Base-by-base conservation (phyloP, 37 sponge, comb jelly and placozoan genomes). In the Haliclona indistincta region DNA sequence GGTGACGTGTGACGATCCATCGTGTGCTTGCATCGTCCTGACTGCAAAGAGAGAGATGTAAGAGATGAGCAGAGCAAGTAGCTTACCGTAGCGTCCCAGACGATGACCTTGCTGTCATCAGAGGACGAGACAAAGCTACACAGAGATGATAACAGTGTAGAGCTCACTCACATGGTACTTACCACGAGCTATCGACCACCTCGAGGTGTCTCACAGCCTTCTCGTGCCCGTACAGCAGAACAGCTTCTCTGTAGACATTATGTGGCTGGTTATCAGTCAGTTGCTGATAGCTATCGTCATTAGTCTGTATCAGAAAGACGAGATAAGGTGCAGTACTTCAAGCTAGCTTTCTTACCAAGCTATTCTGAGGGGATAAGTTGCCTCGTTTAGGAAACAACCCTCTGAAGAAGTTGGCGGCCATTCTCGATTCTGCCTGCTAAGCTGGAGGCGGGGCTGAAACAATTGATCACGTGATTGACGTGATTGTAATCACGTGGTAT, bases 31-130 rank as follows among this genome's bases (percentile, higher is more conserved):
- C 53, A 47, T 22, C n/a, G 25, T 13, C 77, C 77, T 38, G 66
- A 70, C 81, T 71, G 55, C 4, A 6, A 43, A 64, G 37, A 38
- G 36, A 76, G 8, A 76, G 30, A 76, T 33, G 49, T 43, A 64
- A 15, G 20, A 26, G 43, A 20, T 52, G 2, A 52, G 17, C 54
- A 63, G 3, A 2, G 1, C 28, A 10, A 3, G 11, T 5, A 29
- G 20, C 61, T 37, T 39, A 83, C 89, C 89, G 73, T 65, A 42
- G 71, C 38, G 37, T 83, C 54, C 89, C 84, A 83, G 10, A 89
- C 73, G 15, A 87, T 76, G 20, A 75, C 72, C 17, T 39, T 51
- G 3, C 56, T 41, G 64, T 87, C 88, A 71, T 81, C 63, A 34
- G 77, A 74, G 3, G 76, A 71, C 5, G 88, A 47, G 36, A 81